phyloP scores from a whole-genome alignment of 2,797 vertebrate genomes.

The Mastacembelus armatus region DNA sequence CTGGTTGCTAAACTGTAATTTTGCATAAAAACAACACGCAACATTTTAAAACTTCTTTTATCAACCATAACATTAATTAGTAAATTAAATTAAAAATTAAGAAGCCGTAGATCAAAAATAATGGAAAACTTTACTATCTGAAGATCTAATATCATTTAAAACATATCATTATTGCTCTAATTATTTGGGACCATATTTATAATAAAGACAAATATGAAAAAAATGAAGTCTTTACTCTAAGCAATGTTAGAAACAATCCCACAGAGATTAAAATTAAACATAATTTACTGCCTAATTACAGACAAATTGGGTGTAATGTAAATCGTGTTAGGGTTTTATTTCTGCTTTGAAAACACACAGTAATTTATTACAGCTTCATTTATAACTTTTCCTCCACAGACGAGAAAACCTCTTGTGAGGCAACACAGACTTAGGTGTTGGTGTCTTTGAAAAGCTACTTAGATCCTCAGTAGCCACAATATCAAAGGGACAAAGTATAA shows the following conservation, averaged over 20 bases:
- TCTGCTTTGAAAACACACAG: slow-evolving; percentile 59
- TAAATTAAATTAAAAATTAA: too few species aligned
- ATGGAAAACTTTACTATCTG: too few species aligned
- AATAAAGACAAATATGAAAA: not conserved
- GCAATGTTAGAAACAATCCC: slow-evolving; percentile 20
- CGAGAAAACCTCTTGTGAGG: slow-evolving; percentile 66
- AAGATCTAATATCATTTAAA: not conserved
- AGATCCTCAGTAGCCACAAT: slow-evolving; percentile 77
- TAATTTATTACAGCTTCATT: slow-evolving; percentile 61
- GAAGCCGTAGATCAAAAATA: too few species aligned
- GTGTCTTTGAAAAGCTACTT: slow-evolving; percentile 77
- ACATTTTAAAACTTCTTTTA: too few species aligned
- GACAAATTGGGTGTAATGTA: slow-evolving; percentile 38
- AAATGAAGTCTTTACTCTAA: slow-evolving; percentile 2
- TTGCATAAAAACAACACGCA: too few species aligned
- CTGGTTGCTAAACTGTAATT: too few species aligned
- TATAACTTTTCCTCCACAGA: slow-evolving; percentile 70
- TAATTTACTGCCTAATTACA: slow-evolving; percentile 59
- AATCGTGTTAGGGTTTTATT: slow-evolving; percentile 27
- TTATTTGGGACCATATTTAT: not conserved
- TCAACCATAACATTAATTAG: too few species aligned
- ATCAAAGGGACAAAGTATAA: slow-evolving; percentile 81
- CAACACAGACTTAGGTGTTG: slow-evolving; percentile 57
- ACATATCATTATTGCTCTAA: not conserved
- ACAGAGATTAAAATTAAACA: slow-evolving; percentile 26